These are phyloP conservation scores for Diarsia dahlii DNA, from an alignment of 2,888 invertebrate species.

Conservation along the genomic window DNA sequence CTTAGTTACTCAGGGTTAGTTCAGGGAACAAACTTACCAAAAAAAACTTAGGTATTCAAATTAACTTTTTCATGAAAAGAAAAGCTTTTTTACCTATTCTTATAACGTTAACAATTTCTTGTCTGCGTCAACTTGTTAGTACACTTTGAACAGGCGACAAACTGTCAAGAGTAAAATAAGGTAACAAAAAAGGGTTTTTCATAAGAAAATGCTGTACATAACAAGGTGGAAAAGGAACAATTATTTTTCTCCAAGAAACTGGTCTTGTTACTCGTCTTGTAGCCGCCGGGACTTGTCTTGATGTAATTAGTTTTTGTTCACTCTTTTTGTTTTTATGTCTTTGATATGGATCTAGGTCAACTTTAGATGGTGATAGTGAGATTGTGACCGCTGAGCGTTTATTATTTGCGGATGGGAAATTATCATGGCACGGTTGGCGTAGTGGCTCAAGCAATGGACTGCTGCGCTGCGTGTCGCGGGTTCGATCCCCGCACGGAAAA, in stretches of 20 bases:
- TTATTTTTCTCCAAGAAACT: constrained; percentile 28
- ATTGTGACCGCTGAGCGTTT: neutral
- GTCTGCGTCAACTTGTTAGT: constrained; percentile 37
- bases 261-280: constrained; percentile 3
- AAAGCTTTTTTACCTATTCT: constrained; percentile 8
- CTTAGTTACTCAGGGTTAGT: too few relatives aligned
- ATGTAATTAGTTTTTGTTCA: constrained; percentile 18
- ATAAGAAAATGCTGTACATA: constrained; percentile 28
- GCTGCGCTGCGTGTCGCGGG: too few relatives aligned
- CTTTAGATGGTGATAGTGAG: neutral
- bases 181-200: constrained; percentile 40
- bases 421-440: too few relatives aligned
- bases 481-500: too few relatives aligned
- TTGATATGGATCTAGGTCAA: neutral
- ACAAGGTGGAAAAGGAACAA: constrained; percentile 33
- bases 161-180: constrained; percentile 52
- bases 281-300: constrained; percentile 5
- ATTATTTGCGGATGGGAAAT: too few relatives aligned
- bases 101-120: constrained; percentile 11
- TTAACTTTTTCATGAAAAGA: neutral
- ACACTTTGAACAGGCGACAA: constrained; percentile 38
- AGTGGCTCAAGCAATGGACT: too few relatives aligned
- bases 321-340: neutral
- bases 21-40: neutral
- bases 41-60: neutral